These are phyloP conservation scores for Zaprionus bogoriensis DNA, from an alignment of 2,888 invertebrate species.

Conservation along the genomic window DNA sequence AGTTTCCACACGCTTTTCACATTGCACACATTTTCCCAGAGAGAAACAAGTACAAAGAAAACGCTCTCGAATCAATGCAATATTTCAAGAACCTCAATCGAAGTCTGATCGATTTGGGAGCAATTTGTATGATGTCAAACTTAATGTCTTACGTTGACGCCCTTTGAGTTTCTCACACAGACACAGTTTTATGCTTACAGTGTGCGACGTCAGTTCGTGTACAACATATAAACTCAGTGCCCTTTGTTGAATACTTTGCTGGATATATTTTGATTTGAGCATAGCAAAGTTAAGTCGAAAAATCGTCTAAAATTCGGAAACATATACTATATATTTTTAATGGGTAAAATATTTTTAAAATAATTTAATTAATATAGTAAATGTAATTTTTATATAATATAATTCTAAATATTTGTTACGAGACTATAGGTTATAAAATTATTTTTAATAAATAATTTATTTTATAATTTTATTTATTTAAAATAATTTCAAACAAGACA, in stretches of 20 bases:
- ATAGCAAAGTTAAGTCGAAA: neutral
- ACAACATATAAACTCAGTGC: slow-evolving; percentile 22
- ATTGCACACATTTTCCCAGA: neutral
- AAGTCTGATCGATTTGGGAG: slow-evolving; percentile 40
- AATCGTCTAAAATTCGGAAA: too few species aligned
- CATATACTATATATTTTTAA: too few species aligned
- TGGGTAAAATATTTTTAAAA: too few species aligned
- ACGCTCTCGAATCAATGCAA: slow-evolving; percentile 20
- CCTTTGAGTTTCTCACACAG: slow-evolving; percentile 36
- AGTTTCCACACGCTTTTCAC: slow-evolving; percentile 14
- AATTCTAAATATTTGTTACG: too few species aligned
- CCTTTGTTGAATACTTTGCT: slow-evolving; percentile 18
- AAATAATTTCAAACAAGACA: too few species aligned
- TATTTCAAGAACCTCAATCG: slow-evolving; percentile 30
- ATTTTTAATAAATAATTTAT: too few species aligned
- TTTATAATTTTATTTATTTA: too few species aligned
- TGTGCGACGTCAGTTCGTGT: slow-evolving; percentile 26
- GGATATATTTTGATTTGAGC: neutral
- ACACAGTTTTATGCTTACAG: slow-evolving; percentile 8
- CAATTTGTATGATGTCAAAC: slow-evolving; percentile 56
- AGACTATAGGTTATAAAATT: too few species aligned
- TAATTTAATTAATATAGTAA: too few species aligned
- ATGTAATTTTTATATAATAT: too few species aligned
- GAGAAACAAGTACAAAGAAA: neutral
- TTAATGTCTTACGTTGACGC: slow-evolving; percentile 51